These are phyloP conservation scores for Agonopterix alstromeriana DNA, from an alignment of 2,888 invertebrate species.

Conservation along the genomic window DNA sequence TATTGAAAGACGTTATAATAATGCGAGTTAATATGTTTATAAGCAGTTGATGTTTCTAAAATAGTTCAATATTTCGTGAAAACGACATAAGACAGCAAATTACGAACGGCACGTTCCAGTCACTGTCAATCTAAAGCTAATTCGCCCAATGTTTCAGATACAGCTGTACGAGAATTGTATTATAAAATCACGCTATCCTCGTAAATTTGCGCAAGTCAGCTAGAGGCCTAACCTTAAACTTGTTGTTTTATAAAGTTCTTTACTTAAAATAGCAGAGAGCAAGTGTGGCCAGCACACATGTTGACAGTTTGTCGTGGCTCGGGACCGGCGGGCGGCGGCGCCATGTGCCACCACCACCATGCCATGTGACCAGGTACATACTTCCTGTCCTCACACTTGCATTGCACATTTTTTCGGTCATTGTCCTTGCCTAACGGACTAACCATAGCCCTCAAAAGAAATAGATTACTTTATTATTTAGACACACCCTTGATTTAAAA, in stretches of 20 bases:
- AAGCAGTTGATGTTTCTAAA: too few relatives aligned
- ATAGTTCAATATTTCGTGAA: too few relatives aligned
- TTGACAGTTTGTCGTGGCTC: constrained; percentile 41
- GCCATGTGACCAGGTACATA: constrained; percentile 58
- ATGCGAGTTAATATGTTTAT: too few relatives aligned
- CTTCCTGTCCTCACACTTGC: constrained; percentile 47
- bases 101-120: too few relatives aligned
- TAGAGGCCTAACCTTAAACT: constrained; percentile 39
- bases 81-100: too few relatives aligned
- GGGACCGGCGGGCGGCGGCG: constrained; percentile 34
- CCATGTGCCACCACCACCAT: constrained; percentile 46
- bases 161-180: not conserved
- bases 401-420: constrained; percentile 34
- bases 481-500: constrained; percentile 6
- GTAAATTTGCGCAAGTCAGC: constrained; percentile 18
- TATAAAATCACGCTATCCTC: not conserved
- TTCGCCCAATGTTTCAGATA: too few relatives aligned
- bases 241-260: constrained; percentile 22
- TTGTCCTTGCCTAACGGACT: constrained; percentile 16
- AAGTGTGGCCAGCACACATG: constrained; percentile 46
- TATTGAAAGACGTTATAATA: too few relatives aligned
- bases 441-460: not conserved
- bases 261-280: constrained; percentile 28
- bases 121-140: too few relatives aligned
- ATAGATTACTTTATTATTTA: constrained; percentile 6